These are phyloP conservation scores for Apteryx mantelli DNA, from an alignment of 2,113 vertebrate species.

Conservation along the genomic window DNA sequence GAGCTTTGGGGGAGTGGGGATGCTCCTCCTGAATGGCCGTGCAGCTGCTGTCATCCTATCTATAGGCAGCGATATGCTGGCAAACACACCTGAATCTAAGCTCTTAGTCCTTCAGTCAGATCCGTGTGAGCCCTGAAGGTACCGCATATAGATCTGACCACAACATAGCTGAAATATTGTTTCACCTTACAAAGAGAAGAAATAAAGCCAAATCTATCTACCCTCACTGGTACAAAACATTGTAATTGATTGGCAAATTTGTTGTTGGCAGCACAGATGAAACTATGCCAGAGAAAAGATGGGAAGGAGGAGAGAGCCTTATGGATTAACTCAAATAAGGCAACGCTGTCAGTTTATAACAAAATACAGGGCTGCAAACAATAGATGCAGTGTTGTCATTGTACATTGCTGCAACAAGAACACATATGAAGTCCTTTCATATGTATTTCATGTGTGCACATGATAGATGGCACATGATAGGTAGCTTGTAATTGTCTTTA, in stretches of 20 bases:
- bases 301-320: neutral
- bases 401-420: accelerated
- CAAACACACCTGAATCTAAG: no score
- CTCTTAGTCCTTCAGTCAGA: no score
- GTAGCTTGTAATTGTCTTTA: neutral
- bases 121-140: no score
- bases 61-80: no score
- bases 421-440: neutral
- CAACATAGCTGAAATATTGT: no score
- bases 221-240: neutral
- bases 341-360: accelerated
- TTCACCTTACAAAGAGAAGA: no score
- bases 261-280: no score
- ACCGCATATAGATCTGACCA: no score
- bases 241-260: neutral
- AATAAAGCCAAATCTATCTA: neutral
- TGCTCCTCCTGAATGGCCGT: no score
- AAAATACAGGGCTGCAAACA: neutral
- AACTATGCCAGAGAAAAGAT: neutral
- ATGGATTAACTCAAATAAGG: neutral
- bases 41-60: no score
- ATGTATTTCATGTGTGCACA: neutral
- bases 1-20: no score
- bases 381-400: neutral
- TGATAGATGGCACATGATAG: neutral